Evolutionary conservation across 2,113 vertebrate genomes (phyloP).

Genomic region (Climacteris rufus): DNA sequence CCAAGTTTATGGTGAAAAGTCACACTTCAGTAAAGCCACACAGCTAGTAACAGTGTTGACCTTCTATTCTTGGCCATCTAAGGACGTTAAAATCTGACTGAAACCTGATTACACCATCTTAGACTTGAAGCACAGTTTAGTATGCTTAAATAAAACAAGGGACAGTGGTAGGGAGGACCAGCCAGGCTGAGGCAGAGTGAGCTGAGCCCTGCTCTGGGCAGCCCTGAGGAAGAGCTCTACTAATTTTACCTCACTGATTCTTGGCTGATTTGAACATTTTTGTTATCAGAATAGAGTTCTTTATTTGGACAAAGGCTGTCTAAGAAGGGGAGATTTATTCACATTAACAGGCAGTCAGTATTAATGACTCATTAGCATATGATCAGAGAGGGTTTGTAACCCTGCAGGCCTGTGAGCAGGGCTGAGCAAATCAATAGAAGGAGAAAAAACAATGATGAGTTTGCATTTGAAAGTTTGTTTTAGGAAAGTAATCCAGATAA

Average conservation of each 20-base stretch:
- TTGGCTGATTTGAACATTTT: background rate
- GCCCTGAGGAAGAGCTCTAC: background rate
- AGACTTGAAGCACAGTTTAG: background rate
- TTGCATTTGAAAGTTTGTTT: background rate
- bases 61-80: background rate
- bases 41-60: background rate
- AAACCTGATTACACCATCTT: background rate
- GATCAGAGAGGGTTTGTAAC: slow-evolving; percentile 44
- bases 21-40: slow-evolving; percentile 22
- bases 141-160: background rate
- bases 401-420: background rate
- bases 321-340: slow-evolving; percentile 48
- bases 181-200: background rate
- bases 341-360: slow-evolving; percentile 18
- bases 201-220: background rate
- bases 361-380: slow-evolving; percentile 42
- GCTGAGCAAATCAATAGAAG: background rate
- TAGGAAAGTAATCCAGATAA: background rate
- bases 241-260: slow-evolving; percentile 1
- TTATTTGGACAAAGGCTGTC: slow-evolving; percentile 26
- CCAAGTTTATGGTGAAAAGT: background rate
- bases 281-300: slow-evolving; percentile 4
- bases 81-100: background rate
- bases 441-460: background rate
- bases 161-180: background rate